phyloP scores from a whole-genome alignment of 2,797 vertebrate genomes.

The Pseudochaenichthys georgianus region DNA sequence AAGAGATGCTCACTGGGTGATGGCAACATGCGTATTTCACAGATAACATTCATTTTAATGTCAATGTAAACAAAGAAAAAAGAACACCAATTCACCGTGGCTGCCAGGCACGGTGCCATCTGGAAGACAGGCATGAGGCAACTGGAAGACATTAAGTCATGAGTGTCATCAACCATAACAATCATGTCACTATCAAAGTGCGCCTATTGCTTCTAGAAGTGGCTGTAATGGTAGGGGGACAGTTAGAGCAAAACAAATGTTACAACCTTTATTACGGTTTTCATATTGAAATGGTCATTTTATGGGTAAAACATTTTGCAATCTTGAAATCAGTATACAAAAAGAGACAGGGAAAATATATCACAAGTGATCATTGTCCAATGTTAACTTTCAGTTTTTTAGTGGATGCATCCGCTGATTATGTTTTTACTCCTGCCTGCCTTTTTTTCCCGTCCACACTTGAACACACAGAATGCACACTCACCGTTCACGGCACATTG shows the following conservation, averaged over 20 bases:
- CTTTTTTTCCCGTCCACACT: constrained; percentile 23
- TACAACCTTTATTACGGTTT: constrained; percentile 41
- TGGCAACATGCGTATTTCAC: constrained; percentile 53
- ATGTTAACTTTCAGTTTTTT: constrained; percentile 15
- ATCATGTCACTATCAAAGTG: constrained; percentile 80
- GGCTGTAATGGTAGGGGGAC: constrained; percentile 53
- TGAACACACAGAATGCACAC: constrained; percentile 33
- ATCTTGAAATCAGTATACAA: constrained; percentile 13
- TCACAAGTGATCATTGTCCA: constrained; percentile 1
- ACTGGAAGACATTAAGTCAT: constrained; percentile 83
- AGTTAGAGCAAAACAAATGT: constrained; percentile 45
- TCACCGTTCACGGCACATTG: constrained; percentile 69
- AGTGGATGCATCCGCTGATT: constrained; percentile 45
- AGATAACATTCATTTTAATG: constrained; percentile 69
- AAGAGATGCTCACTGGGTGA: constrained; percentile 54
- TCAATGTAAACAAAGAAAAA: constrained; percentile 74
- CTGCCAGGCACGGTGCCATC: constrained; percentile 80
- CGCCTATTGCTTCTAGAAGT: constrained; percentile 65
- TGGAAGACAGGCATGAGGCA: constrained; percentile 82
- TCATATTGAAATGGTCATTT: constrained; percentile 36
- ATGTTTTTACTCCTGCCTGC: constrained; percentile 55
- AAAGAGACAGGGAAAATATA: not conserved
- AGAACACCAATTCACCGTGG: constrained; percentile 62
- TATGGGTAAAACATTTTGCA: not conserved
- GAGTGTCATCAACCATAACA: constrained; percentile 83